These are phyloP conservation scores for Heptranchias perlo DNA, from an alignment of 2,113 vertebrate genomes.

Conservation along the genomic window DNA sequence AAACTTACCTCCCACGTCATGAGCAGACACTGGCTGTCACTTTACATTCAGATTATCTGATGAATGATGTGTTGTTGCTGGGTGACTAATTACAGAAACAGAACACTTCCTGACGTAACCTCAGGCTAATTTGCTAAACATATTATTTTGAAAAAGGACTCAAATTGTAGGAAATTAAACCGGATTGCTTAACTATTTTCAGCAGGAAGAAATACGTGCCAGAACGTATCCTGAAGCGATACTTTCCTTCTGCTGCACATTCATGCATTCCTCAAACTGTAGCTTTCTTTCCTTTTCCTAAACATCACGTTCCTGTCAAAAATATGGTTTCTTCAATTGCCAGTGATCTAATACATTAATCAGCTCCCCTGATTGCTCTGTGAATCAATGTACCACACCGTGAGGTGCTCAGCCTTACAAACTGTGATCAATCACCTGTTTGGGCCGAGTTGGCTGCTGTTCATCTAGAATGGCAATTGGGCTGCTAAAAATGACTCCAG, in stretches of 20 bases:
- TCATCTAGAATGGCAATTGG: not conserved
- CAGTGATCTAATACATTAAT: not conserved
- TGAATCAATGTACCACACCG: not conserved
- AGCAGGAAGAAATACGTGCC: not conserved
- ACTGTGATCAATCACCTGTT: not conserved
- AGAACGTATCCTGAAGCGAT: not conserved
- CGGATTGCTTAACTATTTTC: not conserved
- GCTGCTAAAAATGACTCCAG: not conserved
- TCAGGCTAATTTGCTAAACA: not conserved
- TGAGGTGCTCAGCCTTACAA: not conserved
- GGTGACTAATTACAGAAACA: not conserved
- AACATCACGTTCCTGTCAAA: not conserved
- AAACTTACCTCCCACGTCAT: not conserved
- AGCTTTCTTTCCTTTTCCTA: not conserved
- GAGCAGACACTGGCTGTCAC: not conserved
- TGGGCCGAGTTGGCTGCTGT: not conserved
- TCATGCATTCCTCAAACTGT: not conserved
- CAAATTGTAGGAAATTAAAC: not conserved
- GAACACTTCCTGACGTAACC: not conserved
- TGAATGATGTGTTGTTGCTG: not conserved
- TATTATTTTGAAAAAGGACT: not conserved
- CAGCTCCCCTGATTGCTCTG: not conserved
- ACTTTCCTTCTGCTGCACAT: not conserved
- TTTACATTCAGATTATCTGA: not conserved
- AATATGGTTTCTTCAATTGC: not conserved